Evolutionary conservation across 2,888 invertebrate genomes (phyloP).

Genomic region (Drosophila pegasa): DNA sequence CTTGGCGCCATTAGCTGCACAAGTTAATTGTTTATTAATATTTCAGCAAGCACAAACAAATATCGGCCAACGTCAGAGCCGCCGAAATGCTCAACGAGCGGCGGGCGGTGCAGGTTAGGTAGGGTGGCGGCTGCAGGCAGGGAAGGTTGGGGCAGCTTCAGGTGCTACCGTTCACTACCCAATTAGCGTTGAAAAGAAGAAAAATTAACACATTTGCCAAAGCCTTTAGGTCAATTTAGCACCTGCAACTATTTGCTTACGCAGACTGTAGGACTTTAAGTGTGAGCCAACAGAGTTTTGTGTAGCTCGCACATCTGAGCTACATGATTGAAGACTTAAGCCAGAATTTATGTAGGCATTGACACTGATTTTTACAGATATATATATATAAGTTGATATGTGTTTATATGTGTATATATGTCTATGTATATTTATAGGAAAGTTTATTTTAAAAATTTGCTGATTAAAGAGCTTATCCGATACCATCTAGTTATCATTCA

Average conservation of each 20-base stretch:
- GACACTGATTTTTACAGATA: neutral
- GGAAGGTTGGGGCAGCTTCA: neutral
- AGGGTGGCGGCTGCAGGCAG: neutral
- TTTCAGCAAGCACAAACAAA: constrained; percentile 44
- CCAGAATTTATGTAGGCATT: neutral
- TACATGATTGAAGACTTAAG: neutral
- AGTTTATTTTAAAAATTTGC: neutral
- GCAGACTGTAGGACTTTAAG: neutral
- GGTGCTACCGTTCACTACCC: constrained; percentile 13
- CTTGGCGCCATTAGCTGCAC: constrained; percentile 35
- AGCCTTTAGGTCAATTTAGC: constrained; percentile 41
- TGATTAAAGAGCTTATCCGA: neutral
- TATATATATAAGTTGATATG: neutral
- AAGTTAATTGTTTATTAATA: constrained; percentile 59
- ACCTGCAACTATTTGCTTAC: constrained; percentile 25
- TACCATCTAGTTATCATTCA: too few relatives aligned
- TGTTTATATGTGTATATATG: neutral
- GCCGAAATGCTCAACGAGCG: neutral
- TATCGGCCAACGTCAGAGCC: constrained; percentile 12
- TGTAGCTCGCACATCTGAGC: neutral
- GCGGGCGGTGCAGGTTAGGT: neutral
- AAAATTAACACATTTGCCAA: constrained; percentile 36
- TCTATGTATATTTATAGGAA: too few relatives aligned
- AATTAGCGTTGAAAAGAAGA: constrained; percentile 24
- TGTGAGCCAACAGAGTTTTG: neutral